A percentile compares a stretch with the other conserved stretches of the same genome.
Conservation (phyloP, 92 coral and sea anemone genomes). For the Phenganax marumi region DNA sequence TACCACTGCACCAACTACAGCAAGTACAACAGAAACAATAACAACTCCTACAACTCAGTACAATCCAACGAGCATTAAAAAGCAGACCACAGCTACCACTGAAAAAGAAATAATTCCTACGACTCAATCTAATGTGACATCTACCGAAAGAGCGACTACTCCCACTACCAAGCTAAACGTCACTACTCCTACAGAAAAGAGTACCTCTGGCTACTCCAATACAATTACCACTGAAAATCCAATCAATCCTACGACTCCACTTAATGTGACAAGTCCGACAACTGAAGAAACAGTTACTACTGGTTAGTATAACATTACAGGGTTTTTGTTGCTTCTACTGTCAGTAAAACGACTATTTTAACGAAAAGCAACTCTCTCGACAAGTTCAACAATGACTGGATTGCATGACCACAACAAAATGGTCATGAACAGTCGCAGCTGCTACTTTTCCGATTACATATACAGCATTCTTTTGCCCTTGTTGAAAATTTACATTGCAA, state of each 20-base stretch:
- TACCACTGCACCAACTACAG: slow-evolving; percentile 15
- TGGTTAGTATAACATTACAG: no score
- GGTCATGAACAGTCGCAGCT: no score
- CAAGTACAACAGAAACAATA: slow-evolving; percentile 21
- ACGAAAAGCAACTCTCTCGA: no score
- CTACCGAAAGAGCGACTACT: neutral
- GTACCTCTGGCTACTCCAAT: neutral
- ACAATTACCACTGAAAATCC: neutral
- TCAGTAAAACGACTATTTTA: no score
- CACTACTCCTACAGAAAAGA: neutral
- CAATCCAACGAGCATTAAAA: neutral
- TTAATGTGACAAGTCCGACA: neutral
- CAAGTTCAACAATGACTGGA: no score
- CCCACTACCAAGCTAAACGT: neutral
- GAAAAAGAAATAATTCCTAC: neutral
- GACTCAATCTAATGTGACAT: neutral
- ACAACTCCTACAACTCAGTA: slow-evolving; percentile 9
- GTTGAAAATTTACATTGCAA: no score
- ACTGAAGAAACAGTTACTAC: neutral
- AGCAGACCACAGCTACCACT: neutral
- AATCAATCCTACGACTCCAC: neutral
- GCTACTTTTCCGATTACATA: neutral
- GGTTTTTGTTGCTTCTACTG: no score
- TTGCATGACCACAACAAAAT: no score
- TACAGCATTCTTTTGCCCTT: neutral